Base-by-base conservation (phyloP, 2,797 vertebrate species). In the Loris lydekkerianus region DNA sequence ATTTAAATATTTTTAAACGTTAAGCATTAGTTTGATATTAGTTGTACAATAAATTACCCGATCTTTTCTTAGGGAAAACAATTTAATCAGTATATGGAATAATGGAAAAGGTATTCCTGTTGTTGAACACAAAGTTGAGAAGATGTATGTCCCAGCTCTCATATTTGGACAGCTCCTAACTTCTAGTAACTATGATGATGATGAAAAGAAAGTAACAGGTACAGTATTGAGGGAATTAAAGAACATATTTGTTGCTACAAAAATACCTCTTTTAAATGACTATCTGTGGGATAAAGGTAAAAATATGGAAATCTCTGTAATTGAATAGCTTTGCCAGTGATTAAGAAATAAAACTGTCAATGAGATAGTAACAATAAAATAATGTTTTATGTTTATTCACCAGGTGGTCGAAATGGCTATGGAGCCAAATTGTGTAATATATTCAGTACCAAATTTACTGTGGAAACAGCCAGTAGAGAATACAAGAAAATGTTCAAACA, bases 381-480 rank as follows among this genome's bases (percentile, higher is more conserved):
- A 37, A 1, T 82, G 34, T 86, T 94, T 53, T 78, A 61, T 56
- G 58, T 94, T 96, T 97, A 70, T 96, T 91, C 95, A 97, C 97
- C 85, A 99, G 99, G 99, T 98, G 99, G 99, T 27, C 99, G 99
- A 97, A 99, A 99, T 97, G 99, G 99, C 96, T 99, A 99, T 43
- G 99, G 99, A 97, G 99, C 99, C 60, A 99, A 99, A 98, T 98
- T 99, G 76, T 99, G 99, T 98, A 99, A 99, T 93, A 99, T 99
- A 98, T 99, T 99, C 96, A 99, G 99, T 98, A 99, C 96, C 67
- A 99, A 99, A 98, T 99, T 99, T 98, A 99, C 99, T 0, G 99
- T 99, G 67, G 99, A 99, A 98, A 99, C 99, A 4, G 98, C 99
- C 56, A 99, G 99, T 97, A 98, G 91, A 34, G 99, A 99, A 83